phyloP scores from a whole-genome alignment of 2,113 vertebrate genomes.

The Ochotona curzoniae region DNA sequence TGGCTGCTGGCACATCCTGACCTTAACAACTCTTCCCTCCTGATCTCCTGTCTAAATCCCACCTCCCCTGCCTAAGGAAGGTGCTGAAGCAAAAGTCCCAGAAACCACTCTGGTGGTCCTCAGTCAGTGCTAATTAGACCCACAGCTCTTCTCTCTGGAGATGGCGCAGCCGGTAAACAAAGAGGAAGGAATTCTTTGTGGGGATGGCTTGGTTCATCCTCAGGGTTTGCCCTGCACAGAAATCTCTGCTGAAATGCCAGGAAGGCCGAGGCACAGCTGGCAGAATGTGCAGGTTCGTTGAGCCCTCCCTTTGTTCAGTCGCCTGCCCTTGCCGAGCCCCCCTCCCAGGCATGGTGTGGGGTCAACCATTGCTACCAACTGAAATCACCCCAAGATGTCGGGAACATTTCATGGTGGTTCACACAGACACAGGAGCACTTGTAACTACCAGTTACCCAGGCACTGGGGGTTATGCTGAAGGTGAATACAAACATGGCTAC shows the following conservation, averaged over 20 bases:
- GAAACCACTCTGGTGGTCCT: neutral
- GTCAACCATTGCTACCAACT: neutral
- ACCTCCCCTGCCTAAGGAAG: neutral
- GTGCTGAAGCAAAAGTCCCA: neutral
- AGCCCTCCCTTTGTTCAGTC: neutral
- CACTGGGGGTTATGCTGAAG: neutral
- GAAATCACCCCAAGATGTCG: neutral
- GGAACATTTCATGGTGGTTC: neutral
- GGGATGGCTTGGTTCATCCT: neutral
- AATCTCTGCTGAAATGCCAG: neutral
- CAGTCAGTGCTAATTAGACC: neutral
- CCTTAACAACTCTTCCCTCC: neutral
- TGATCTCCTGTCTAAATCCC: neutral
- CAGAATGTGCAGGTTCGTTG: neutral
- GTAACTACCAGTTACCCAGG: neutral
- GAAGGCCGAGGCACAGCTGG: neutral
- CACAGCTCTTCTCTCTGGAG: neutral
- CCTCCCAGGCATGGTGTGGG: neutral
- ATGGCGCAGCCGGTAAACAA: neutral
- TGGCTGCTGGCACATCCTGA: neutral
- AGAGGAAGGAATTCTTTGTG: neutral
- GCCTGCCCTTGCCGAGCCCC: neutral
- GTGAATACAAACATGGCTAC: neutral
- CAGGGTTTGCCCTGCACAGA: neutral
- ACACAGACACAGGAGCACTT: neutral